Evolutionary conservation across 2,797 vertebrate species (phyloP).

Genomic region (Karalla daura): DNA sequence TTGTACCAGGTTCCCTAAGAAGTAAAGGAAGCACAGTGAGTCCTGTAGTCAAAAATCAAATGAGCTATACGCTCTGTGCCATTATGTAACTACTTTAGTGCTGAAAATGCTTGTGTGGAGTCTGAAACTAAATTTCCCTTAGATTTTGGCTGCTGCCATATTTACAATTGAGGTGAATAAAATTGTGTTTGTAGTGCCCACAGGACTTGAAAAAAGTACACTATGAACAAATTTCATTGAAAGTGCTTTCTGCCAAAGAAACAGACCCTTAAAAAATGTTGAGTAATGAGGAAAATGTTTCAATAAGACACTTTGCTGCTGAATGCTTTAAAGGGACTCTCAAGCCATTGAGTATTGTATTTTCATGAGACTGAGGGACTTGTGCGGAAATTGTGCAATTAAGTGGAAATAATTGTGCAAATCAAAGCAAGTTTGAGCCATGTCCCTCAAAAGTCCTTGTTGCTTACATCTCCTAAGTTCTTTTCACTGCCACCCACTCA

Average conservation of each 20-base stretch:
- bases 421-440: neutral
- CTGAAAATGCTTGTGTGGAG: neutral
- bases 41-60: neutral
- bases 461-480: no score
- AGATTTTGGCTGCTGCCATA: neutral
- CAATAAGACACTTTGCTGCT: neutral
- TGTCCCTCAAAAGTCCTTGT: neutral
- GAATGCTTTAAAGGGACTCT: neutral
- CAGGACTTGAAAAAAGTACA: neutral
- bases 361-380: neutral
- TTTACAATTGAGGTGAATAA: neutral
- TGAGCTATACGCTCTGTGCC: neutral
- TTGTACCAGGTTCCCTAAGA: neutral
- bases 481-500: no score
- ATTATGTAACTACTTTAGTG: no score
- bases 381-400: neutral
- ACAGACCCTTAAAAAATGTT: neutral
- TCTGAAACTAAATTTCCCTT: neutral
- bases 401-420: neutral
- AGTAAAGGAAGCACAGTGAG: neutral
- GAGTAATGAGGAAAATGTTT: neutral
- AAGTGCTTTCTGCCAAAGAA: neutral
- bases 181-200: neutral
- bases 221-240: neutral
- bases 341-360: neutral